These are phyloP conservation scores for Pipra filicauda DNA, from an alignment of 2,113 vertebrate species.

Conservation along the genomic window DNA sequence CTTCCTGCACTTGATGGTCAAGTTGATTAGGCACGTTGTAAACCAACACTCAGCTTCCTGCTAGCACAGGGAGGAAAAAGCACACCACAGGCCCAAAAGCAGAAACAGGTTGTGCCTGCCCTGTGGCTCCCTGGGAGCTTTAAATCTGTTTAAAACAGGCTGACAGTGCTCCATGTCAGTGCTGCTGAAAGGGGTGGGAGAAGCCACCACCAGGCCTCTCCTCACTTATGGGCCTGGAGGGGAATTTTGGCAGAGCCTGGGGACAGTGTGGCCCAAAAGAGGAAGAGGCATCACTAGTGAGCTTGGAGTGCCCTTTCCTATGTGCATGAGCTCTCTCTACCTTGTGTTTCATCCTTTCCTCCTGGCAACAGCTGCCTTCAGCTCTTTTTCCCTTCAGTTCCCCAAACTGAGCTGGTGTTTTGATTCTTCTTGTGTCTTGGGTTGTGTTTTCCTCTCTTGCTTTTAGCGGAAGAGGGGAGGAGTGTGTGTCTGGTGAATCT, in stretches of 20 bases:
- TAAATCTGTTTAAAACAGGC: background rate
- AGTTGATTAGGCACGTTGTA: background rate
- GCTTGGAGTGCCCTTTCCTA: fast-evolving
- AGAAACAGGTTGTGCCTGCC: background rate
- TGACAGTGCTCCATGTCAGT: too few relatives aligned
- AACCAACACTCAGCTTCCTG: background rate
- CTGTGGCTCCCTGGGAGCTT: background rate
- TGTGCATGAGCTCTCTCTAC: fast-evolving
- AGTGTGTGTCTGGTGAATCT: background rate
- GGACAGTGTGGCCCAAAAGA: background rate
- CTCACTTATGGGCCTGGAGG: background rate
- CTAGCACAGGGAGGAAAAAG: background rate
- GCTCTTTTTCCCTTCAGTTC: background rate
- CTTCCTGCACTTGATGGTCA: background rate
- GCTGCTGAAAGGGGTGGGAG: background rate
- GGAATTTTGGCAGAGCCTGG: background rate
- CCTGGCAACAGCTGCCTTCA: background rate
- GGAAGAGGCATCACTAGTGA: background rate
- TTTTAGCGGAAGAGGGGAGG: background rate
- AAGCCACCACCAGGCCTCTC: background rate
- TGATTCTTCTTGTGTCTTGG: background rate
- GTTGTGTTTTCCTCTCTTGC: background rate
- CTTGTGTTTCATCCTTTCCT: fast-evolving
- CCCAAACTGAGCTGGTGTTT: background rate
- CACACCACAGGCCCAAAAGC: background rate